Evolutionary conservation across 2,888 invertebrate species (phyloP).

Genomic region (Drosophila pseudotalamancana): DNA sequence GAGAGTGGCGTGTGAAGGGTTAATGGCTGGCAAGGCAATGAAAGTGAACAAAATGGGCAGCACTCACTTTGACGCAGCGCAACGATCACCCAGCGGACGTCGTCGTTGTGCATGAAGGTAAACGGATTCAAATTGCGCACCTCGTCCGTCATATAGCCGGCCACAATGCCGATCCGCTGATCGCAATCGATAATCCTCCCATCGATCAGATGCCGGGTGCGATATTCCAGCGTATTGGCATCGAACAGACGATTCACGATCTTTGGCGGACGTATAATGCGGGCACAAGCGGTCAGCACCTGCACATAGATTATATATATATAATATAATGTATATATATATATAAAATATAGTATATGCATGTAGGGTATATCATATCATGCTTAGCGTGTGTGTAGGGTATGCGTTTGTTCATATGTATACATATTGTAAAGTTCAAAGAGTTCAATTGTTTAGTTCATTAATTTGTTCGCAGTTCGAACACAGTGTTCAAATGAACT

Average conservation of each 20-base stretch:
- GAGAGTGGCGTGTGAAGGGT: too few species aligned
- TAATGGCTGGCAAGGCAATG: too few species aligned
- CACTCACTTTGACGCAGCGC: constrained; percentile 92
- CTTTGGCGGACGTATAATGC: constrained; percentile 89
- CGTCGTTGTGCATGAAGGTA: constrained; percentile 94
- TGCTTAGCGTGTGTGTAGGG: too few species aligned
- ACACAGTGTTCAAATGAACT: background rate
- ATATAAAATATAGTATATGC: background rate
- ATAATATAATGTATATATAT: background rate
- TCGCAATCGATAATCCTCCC: constrained; percentile 95
- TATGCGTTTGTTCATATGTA: too few species aligned
- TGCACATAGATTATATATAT: constrained; percentile 49
- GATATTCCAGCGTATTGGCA: constrained; percentile 92
- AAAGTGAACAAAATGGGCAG: too few species aligned
- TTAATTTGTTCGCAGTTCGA: background rate
- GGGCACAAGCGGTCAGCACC: constrained; percentile 90
- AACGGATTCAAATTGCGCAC: constrained; percentile 95
- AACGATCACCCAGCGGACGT: constrained; percentile 94
- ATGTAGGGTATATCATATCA: background rate
- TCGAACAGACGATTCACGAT: constrained; percentile 88
- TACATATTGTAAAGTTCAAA: too few species aligned
- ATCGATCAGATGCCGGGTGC: constrained; percentile 94
- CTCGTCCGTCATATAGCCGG: constrained; percentile 95
- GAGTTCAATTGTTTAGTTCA: background rate
- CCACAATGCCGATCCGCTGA: constrained; percentile 94